Evolutionary conservation across 2,888 invertebrate genomes (phyloP).

Genomic region (Nymphalis urticae): DNA sequence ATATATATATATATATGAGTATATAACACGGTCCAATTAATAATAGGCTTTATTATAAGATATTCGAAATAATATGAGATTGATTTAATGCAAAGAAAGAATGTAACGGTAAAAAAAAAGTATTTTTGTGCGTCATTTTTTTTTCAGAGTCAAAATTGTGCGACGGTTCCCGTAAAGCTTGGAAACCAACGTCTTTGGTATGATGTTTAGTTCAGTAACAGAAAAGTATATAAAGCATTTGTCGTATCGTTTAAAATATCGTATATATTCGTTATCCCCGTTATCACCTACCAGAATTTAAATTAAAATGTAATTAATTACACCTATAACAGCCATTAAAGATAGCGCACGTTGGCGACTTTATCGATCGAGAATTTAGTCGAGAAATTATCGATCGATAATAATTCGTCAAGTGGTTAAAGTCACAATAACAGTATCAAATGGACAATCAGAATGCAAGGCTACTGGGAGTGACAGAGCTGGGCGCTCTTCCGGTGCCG

Average conservation of each 20-base stretch:
- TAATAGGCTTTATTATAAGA: too few relatives aligned
- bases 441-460: too few relatives aligned
- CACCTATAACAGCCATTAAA: slow-evolving; percentile 4
- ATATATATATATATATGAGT: too few relatives aligned
- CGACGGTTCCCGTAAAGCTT: slow-evolving; percentile 1
- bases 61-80: too few relatives aligned
- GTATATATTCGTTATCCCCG: too few relatives aligned
- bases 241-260: not conserved
- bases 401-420: not conserved
- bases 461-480: not conserved
- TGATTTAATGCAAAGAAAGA: too few relatives aligned
- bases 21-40: too few relatives aligned
- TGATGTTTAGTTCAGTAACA: not conserved
- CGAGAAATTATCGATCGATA: not conserved
- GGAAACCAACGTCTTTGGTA: slow-evolving; percentile 9
- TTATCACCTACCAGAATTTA: too few relatives aligned
- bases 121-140: slow-evolving; percentile 2
- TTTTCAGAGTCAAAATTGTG: not conserved
- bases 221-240: not conserved
- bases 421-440: not conserved
- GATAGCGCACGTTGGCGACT: slow-evolving; percentile 3
- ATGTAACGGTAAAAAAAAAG: not conserved
- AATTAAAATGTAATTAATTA: too few relatives aligned
- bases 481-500: slow-evolving; percentile 29
- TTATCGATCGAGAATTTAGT: too few relatives aligned